These are phyloP conservation scores for Saxicola maurus DNA, from an alignment of 2,797 vertebrate genomes.

Conservation along the genomic window DNA sequence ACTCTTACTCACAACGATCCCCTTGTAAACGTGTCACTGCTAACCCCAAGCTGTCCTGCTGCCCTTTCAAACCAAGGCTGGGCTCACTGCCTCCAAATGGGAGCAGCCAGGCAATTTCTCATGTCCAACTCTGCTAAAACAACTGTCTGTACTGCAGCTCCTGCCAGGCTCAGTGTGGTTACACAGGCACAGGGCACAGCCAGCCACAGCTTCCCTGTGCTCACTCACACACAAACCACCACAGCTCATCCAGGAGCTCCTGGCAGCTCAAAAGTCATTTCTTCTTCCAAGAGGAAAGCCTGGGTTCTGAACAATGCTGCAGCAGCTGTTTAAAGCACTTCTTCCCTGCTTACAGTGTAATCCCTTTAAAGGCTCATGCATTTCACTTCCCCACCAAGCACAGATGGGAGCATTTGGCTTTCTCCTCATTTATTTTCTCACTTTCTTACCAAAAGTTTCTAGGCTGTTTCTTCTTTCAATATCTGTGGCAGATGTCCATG, in stretches of 20 bases:
- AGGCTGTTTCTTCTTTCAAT: background rate
- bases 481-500: background rate
- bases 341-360: background rate
- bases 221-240: background rate
- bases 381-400: conserved; percentile 20
- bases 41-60: background rate
- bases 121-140: background rate
- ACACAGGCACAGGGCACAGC: background rate
- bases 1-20: conserved; percentile 43
- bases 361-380: conserved; percentile 2
- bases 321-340: background rate
- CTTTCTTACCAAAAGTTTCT: background rate
- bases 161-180: background rate
- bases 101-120: background rate
- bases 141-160: background rate
- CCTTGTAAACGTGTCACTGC: conserved; percentile 14
- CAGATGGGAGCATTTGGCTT: conserved; percentile 6
- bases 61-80: background rate
- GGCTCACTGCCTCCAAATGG: background rate
- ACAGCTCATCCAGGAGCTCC: background rate
- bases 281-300: background rate
- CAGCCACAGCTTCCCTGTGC: background rate
- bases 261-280: background rate
- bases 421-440: conserved; percentile 1
- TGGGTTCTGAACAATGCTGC: background rate